Base-by-base conservation (phyloP, 2,113 vertebrate genomes). In the Cisticola juncidis region DNA sequence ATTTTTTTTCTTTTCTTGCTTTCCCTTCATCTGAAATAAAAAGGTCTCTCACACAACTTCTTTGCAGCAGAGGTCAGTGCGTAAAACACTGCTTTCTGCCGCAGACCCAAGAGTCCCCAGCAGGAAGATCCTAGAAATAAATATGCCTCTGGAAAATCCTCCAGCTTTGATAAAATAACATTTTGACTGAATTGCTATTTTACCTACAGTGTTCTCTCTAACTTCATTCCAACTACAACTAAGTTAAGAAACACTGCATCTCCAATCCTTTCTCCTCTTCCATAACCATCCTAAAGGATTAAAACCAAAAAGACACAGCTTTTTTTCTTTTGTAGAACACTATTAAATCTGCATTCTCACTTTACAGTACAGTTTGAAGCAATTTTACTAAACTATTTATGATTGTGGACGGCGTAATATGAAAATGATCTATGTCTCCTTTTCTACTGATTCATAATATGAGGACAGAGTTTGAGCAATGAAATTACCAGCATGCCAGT, bases 311-410 rank as follows among this genome's bases (percentile, higher is more conserved):
- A 40, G 15, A 73, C 4, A 77, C 7, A 25, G 62, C 9, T 36
- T 80, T 79, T 86, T 53, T 64, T 65, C 29, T 64, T 93, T 81
- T 33, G 13, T 66, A 74, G 70, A 65, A 82, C 40, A 61, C 31
- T 53, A 57, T 92, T 94, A 71, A 86, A 94, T 83, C 82, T 92
- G 24, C 29, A 60, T 88, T 90, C 68, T 48, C 28, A 47, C 60
- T 81, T 95, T 62, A 51, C 54, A 78, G 47, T 93, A 83, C 58
- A 83, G 51, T 70, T 86, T 68, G 60, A 83, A 88, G 68, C 64
- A 73, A 92, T 91, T 88, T 86, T 92, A 86, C 88, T 83, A 26
- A 93, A 80, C 71, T 94, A 86, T 88, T 95, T 93, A 86, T 92
- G 62, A 94, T 95, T 79, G 94, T 82, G 74, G 74, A 42, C 47